Percentiles rank a stretch among this genome's conserved stretches.
Conservation (phyloP, 2,113 vertebrate genomes). For the Neoarius graeffei region DNA sequence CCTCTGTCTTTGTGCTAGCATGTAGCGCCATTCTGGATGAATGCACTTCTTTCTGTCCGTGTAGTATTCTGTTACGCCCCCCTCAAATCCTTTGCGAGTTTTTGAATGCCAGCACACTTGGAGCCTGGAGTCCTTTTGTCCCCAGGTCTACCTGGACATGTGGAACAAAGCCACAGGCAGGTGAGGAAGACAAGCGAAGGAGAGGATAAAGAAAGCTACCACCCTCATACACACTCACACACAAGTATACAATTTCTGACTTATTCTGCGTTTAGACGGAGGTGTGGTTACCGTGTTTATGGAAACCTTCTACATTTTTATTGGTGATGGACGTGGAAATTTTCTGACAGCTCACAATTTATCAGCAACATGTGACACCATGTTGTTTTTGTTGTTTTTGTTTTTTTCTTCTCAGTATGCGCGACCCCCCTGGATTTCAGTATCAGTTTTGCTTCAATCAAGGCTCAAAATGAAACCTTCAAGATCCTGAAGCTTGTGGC, state of each 20-base stretch:
- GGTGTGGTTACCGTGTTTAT: too few species aligned
- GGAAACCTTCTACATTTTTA: not conserved
- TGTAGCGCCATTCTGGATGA: slow-evolving; percentile 20
- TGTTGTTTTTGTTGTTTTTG: too few species aligned
- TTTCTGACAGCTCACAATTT: not conserved
- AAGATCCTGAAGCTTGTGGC: not conserved
- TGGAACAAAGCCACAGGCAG: slow-evolving; percentile 17
- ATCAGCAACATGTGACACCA: not conserved
- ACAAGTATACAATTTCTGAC: not conserved
- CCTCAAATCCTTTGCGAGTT: not conserved
- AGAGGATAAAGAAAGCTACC: not conserved
- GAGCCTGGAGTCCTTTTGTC: slow-evolving; percentile 18
- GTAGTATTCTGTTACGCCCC: slow-evolving; percentile 40
- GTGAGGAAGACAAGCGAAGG: not conserved
- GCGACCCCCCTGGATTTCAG: too few species aligned
- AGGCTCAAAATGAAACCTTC: not conserved
- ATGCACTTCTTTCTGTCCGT: slow-evolving; percentile 15
- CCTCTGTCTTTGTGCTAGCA: slow-evolving; percentile 17
- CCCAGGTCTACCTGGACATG: slow-evolving; percentile 42
- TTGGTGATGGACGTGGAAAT: not conserved
- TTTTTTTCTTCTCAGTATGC: too few species aligned
- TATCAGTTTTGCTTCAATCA: too few species aligned
- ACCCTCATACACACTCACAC: not conserved
- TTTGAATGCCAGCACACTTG: not conserved
- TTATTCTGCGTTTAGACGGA: not conserved